Conservation (phyloP, 2,888 invertebrate species). For the Neoascia interrupta region DNA sequence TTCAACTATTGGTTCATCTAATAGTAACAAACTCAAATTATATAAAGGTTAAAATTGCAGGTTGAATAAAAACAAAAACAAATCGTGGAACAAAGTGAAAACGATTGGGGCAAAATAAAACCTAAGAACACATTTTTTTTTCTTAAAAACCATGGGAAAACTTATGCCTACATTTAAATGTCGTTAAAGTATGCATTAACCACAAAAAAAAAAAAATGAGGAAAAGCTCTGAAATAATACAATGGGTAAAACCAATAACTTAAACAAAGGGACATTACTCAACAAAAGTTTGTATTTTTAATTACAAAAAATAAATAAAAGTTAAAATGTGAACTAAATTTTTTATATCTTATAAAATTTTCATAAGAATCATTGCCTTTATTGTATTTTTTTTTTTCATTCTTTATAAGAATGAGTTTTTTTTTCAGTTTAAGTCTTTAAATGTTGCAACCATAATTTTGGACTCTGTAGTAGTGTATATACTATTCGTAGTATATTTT, state of each 20-base stretch:
- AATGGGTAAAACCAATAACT: conserved; percentile 5
- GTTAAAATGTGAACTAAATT: background rate
- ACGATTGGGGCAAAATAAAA: conserved; percentile 68
- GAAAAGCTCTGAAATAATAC: conserved; percentile 12
- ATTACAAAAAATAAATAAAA: conserved; percentile 14
- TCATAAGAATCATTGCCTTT: conserved; percentile 66
- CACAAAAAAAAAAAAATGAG: conserved; percentile 23
- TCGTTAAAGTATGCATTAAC: background rate
- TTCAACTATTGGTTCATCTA: conserved; percentile 72
- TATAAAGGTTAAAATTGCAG: conserved; percentile 64
- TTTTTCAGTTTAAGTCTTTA: conserved; percentile 62
- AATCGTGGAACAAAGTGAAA: conserved; percentile 53
- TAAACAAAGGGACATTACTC: too few species aligned
- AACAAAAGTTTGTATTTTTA: too few species aligned
- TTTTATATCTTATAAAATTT: conserved; percentile 14
- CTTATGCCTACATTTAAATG: background rate
- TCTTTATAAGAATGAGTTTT: conserved; percentile 37
- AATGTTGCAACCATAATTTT: conserved; percentile 65
- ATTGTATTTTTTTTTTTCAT: conserved; percentile 10
- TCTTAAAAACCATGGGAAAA: conserved; percentile 37
- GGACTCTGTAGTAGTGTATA: background rate
- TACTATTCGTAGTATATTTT: conserved; percentile 13
- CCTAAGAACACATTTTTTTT: conserved; percentile 59
- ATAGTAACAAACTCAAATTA: conserved; percentile 71
- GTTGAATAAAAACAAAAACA: conserved; percentile 43